Evolutionary conservation across 30 jellyfish, hydroid and myxozoan genomes (phyloP).

Genomic region (Morbakka virulenta): DNA sequence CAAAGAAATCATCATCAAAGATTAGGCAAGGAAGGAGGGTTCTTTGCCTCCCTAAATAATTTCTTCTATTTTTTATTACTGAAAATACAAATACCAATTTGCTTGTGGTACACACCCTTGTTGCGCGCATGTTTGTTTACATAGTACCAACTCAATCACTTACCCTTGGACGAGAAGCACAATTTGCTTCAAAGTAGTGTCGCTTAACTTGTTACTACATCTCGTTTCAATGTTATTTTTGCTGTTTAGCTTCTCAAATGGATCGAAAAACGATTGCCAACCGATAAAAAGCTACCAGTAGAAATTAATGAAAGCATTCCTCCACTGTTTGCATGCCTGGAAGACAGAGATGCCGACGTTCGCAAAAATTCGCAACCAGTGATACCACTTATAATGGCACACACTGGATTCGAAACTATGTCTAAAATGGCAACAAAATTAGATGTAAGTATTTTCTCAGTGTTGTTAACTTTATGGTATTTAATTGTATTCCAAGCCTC

Average conservation of each 20-base stretch:
- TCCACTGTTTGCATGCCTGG: slow-evolving; percentile 65
- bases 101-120: too few species aligned
- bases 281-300: slow-evolving; percentile 67
- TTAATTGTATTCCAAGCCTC: too few species aligned
- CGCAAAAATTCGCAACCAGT: slow-evolving; percentile 73
- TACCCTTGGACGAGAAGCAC: too few species aligned
- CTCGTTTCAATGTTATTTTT: not conserved
- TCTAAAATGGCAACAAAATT: slow-evolving; percentile 63
- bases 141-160: too few species aligned
- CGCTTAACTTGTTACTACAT: too few species aligned
- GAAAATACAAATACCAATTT: too few species aligned
- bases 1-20: too few species aligned
- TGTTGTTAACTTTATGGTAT: not conserved
- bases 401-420: slow-evolving; percentile 83
- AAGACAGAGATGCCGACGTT: slow-evolving; percentile 84
- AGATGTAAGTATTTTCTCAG: slow-evolving; percentile 38
- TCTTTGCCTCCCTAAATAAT: too few species aligned
- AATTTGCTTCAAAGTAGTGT: too few species aligned
- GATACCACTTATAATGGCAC: slow-evolving; percentile 85
- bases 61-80: too few species aligned
- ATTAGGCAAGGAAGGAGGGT: too few species aligned
- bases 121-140: too few species aligned
- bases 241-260: slow-evolving; percentile 43
- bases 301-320: slow-evolving; percentile 72
- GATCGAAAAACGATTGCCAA: slow-evolving; percentile 45